phyloP scores from a whole-genome alignment of 2,797 vertebrate genomes.

The Halcyon smyrnensis region DNA sequence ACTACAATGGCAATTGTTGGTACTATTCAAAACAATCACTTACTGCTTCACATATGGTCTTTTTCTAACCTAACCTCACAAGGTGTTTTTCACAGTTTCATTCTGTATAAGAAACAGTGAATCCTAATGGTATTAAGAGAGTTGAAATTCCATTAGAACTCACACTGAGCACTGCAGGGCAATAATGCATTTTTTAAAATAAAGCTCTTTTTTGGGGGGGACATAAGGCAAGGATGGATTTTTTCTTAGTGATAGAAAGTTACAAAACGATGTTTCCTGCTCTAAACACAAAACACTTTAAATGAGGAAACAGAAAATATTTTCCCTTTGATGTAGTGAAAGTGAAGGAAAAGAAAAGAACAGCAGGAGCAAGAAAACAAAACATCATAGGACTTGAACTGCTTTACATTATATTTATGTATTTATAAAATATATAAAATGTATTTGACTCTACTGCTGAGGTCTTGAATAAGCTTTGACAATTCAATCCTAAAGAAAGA shows the following conservation, averaged over 20 bases:
- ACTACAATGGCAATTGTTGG: background rate
- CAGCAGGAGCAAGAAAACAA: background rate
- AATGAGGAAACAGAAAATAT: background rate
- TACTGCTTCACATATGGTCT: background rate
- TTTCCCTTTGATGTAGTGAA: background rate
- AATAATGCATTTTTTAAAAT: background rate
- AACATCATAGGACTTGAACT: background rate
- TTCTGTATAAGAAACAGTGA: background rate
- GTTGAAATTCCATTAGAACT: background rate
- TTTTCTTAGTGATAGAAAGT: background rate
- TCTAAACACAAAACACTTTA: background rate
- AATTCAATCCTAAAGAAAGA: background rate
- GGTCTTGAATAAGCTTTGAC: background rate
- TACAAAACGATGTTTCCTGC: background rate
- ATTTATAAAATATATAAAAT: background rate
- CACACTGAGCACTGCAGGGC: background rate
- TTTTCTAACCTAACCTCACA: background rate
- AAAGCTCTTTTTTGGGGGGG: fast-evolving
- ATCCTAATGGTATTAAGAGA: background rate
- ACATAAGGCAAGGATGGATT: background rate
- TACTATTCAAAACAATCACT: background rate
- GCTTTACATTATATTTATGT: background rate
- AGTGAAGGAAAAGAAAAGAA: background rate
- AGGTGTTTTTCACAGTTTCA: background rate
- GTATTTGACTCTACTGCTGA: background rate